Evolutionary conservation across 2,797 vertebrate species (phyloP).

Genomic region (Prionace glauca): DNA sequence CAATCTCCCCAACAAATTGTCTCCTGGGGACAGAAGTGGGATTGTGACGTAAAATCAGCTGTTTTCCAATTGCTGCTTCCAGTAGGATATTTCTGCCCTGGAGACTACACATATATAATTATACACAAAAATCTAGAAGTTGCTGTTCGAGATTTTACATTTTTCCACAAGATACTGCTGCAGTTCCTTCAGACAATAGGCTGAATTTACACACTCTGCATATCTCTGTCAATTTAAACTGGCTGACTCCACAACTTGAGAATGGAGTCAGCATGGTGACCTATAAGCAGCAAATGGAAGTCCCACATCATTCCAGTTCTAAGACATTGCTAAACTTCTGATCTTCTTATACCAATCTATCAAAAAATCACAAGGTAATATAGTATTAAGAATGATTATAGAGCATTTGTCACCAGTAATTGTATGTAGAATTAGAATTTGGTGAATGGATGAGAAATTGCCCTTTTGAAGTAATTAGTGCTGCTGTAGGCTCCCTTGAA

Average conservation of each 20-base stretch:
- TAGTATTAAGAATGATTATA: not conserved
- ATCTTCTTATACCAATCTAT: not conserved
- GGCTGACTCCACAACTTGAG: not conserved
- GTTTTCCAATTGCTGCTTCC: too few species aligned
- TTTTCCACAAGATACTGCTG: too few species aligned
- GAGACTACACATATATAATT: too few species aligned
- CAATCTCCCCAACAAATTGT: too few species aligned
- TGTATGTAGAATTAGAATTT: constrained; percentile 53
- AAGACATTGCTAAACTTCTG: not conserved
- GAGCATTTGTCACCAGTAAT: constrained; percentile 70
- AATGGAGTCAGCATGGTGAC: not conserved
- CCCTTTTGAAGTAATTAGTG: too few species aligned
- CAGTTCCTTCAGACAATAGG: not conserved
- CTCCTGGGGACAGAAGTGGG: too few species aligned
- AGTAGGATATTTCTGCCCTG: too few species aligned
- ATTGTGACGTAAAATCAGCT: too few species aligned
- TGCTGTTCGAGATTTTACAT: too few species aligned
- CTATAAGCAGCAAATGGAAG: not conserved
- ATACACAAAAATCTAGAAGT: too few species aligned
- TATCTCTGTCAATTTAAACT: not conserved
- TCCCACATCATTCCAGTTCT: not conserved
- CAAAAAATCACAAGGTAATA: not conserved
- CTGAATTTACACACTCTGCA: not conserved
- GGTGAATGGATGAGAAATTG: too few species aligned
- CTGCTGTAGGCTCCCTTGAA: too few species aligned